Conservation (phyloP, 2,888 invertebrate genomes). For the Coleophora deauratella region DNA sequence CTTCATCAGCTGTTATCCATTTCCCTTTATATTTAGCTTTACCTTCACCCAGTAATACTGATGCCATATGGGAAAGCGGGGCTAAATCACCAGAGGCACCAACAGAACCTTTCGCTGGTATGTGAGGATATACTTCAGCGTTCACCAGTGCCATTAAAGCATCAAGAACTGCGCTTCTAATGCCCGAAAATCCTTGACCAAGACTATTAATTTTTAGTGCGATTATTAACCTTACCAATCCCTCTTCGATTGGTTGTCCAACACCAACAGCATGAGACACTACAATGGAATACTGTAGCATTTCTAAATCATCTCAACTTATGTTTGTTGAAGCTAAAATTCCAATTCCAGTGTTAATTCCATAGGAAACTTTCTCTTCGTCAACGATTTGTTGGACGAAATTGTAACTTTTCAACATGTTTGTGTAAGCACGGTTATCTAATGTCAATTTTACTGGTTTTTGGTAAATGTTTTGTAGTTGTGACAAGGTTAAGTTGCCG, state of each 20-base stretch:
- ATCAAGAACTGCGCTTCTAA: neutral
- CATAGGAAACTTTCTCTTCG: neutral
- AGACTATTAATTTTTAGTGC: conserved; percentile 3
- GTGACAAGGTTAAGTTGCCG: neutral
- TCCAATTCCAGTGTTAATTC: conserved; percentile 3
- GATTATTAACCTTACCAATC: neutral
- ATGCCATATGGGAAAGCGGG: conserved; percentile 3
- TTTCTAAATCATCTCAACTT: neutral
- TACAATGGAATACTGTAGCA: neutral
- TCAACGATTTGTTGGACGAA: neutral
- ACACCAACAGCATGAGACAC: conserved; percentile 2
- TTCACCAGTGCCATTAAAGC: conserved; percentile 1
- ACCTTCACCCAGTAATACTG: conserved; percentile 3
- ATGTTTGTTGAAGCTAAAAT: neutral
- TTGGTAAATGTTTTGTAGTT: neutral
- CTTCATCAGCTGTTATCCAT: neutral
- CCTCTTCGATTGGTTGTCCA: neutral
- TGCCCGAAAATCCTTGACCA: neutral
- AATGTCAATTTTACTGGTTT: neutral
- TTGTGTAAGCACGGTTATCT: neutral
- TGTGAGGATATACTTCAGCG: conserved; percentile 1
- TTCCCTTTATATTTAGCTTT: conserved; percentile 1
- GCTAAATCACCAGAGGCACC: conserved; percentile 4
- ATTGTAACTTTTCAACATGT: neutral
- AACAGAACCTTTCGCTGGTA: conserved; percentile 3